Percentiles rank a stretch among this genome's conserved stretches.
Conservation (phyloP, 1,140 invertebrate genomes). For the Chymomyza costata region DNA sequence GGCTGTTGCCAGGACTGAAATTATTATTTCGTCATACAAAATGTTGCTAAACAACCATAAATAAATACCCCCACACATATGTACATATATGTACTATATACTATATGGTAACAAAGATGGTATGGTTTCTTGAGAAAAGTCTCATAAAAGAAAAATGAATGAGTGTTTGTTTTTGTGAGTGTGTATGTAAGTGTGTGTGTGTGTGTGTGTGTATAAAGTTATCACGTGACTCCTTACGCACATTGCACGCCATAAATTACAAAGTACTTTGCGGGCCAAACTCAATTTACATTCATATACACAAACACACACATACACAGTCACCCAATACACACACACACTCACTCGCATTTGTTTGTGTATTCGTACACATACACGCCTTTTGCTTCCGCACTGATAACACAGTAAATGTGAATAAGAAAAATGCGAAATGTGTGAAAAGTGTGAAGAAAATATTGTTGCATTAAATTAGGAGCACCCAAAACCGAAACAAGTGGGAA, state of each 20-base stretch:
- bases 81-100: constrained; percentile 2
- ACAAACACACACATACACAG: constrained; percentile 24
- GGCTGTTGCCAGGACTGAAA: constrained; percentile 43
- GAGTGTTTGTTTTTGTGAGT: constrained; percentile 5
- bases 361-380: constrained; percentile 25
- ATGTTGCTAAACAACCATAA: constrained; percentile 62
- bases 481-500: background rate
- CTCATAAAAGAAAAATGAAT: constrained; percentile 40
- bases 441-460: constrained; percentile 60
- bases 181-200: background rate
- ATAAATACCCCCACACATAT: constrained; percentile 39
- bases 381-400: constrained; percentile 47
- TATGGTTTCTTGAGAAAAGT: too few species aligned
- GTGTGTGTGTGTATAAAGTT: constrained; percentile 47
- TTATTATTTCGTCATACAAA: constrained; percentile 72
- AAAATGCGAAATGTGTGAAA: constrained; percentile 13
- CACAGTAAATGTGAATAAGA: constrained; percentile 30
- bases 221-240: constrained; percentile 71
- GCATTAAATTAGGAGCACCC: constrained; percentile 66
- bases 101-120: too few species aligned
- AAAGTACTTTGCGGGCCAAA: constrained; percentile 69
- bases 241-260: constrained; percentile 72
- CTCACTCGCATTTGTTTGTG: too few species aligned
- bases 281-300: constrained; percentile 68
- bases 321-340: constrained; percentile 3